phyloP scores from a whole-genome alignment of 2,888 invertebrate species.

The Amphimallon solstitiale region DNA sequence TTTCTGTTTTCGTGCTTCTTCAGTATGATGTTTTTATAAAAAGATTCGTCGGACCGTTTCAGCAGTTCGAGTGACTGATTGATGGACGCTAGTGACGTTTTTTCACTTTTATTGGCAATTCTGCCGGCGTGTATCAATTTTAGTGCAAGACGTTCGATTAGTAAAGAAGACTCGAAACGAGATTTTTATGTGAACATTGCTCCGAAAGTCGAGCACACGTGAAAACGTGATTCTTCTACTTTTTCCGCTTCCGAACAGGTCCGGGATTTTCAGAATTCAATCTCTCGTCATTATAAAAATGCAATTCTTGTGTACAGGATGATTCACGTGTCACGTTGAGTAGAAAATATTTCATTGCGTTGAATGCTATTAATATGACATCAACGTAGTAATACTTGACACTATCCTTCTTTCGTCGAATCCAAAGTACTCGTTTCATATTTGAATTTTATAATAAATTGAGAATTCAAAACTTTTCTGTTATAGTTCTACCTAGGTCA shows the following conservation, averaged over 20 bases:
- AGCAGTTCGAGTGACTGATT: slow-evolving; percentile 27
- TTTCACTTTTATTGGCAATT: slow-evolving; percentile 52
- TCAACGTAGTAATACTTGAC: too few species aligned
- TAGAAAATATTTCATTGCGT: too few species aligned
- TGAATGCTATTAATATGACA: too few species aligned
- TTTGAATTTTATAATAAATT: too few species aligned
- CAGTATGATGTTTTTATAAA: slow-evolving; percentile 20
- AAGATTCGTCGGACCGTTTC: background rate
- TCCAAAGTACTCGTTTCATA: too few species aligned
- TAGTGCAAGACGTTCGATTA: slow-evolving; percentile 50
- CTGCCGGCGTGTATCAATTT: slow-evolving; percentile 51
- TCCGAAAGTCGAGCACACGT: slow-evolving; percentile 52
- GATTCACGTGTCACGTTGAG: too few species aligned
- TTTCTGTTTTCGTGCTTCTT: background rate
- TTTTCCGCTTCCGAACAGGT: slow-evolving; percentile 10
- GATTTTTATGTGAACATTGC: slow-evolving; percentile 56
- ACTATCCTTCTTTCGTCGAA: too few species aligned
- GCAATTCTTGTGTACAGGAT: too few species aligned
- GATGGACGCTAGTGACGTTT: slow-evolving; percentile 44
- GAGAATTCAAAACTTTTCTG: too few species aligned
- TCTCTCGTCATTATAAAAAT: background rate
- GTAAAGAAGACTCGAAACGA: slow-evolving; percentile 52
- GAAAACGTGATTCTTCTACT: slow-evolving; percentile 48
- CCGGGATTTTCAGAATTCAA: background rate
- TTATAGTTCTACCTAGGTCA: too few species aligned